phyloP scores from a whole-genome alignment of 2,888 invertebrate genomes.

The Mythimna lalbum region DNA sequence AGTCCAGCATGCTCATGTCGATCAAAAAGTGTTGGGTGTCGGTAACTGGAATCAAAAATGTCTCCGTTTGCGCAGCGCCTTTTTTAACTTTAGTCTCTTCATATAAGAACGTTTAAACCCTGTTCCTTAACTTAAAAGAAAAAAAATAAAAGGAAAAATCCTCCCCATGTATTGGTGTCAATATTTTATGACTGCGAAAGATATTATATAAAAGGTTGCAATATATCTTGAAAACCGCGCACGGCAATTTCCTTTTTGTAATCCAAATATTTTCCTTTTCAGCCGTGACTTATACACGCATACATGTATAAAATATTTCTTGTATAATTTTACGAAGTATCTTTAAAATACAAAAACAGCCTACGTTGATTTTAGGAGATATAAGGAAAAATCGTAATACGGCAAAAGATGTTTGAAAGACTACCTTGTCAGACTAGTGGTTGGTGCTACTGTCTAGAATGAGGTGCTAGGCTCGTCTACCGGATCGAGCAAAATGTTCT shows the following conservation, averaged over 20 bases:
- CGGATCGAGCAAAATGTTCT: too few species aligned
- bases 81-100: too few species aligned
- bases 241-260: constrained; percentile 9
- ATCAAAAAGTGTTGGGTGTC: too few species aligned
- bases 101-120: too few species aligned
- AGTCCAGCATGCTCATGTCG: too few species aligned
- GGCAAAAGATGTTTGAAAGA: not conserved
- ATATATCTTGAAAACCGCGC: constrained; percentile 24
- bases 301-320: constrained; percentile 4
- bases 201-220: constrained; percentile 21
- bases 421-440: too few species aligned
- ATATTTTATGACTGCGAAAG: constrained; percentile 22
- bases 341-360: constrained; percentile 11
- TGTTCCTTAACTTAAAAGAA: not conserved
- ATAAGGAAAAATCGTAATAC: not conserved
- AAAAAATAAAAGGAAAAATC: not conserved
- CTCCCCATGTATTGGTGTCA: not conserved
- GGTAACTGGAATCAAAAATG: too few species aligned
- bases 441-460: too few species aligned
- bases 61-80: too few species aligned
- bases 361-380: not conserved
- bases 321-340: constrained; percentile 8
- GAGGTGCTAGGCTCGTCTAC: too few species aligned
- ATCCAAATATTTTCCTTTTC: constrained; percentile 15
- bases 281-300: constrained; percentile 9